These are phyloP conservation scores for Oligia latruncula DNA, from an alignment of 2,888 invertebrate genomes.

Conservation along the genomic window DNA sequence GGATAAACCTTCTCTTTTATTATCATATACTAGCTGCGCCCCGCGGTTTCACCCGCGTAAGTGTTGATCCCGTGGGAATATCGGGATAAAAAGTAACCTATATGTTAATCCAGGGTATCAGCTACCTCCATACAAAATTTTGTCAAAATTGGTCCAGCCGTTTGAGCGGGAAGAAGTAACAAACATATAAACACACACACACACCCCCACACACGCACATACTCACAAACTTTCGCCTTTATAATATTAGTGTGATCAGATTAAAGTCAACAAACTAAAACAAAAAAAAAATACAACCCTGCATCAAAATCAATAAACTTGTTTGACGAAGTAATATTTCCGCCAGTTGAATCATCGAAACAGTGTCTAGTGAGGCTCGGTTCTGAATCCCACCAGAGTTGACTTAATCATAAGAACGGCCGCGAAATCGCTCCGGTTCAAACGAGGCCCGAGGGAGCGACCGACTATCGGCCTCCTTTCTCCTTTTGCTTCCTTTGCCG, in stretches of 20 bases:
- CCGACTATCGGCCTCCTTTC: slow-evolving; percentile 78
- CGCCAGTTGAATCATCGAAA: slow-evolving; percentile 64
- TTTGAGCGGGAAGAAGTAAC: too few species aligned
- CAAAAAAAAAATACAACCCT: slow-evolving; percentile 15
- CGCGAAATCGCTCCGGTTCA: slow-evolving; percentile 86
- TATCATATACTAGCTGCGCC: too few species aligned
- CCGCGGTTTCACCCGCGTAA: too few species aligned
- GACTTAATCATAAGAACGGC: slow-evolving; percentile 89
- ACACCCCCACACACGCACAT: too few species aligned
- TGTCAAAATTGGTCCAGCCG: too few species aligned
- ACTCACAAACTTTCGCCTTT: too few species aligned
- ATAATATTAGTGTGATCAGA: too few species aligned
- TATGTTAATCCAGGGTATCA: too few species aligned
- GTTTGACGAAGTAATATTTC: slow-evolving; percentile 56
- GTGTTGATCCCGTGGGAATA: too few species aligned
- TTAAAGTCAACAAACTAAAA: background rate
- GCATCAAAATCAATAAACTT: slow-evolving; percentile 56
- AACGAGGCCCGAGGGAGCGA: slow-evolving; percentile 85
- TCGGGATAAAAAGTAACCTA: too few species aligned
- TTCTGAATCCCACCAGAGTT: slow-evolving; percentile 83
- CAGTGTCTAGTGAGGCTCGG: slow-evolving; percentile 69
- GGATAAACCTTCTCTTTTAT: background rate
- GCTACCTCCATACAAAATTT: too few species aligned
- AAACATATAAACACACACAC: too few species aligned
- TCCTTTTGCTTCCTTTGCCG: slow-evolving; percentile 73